Conservation (phyloP, 2,888 invertebrate genomes). For the Ophion costatus region DNA sequence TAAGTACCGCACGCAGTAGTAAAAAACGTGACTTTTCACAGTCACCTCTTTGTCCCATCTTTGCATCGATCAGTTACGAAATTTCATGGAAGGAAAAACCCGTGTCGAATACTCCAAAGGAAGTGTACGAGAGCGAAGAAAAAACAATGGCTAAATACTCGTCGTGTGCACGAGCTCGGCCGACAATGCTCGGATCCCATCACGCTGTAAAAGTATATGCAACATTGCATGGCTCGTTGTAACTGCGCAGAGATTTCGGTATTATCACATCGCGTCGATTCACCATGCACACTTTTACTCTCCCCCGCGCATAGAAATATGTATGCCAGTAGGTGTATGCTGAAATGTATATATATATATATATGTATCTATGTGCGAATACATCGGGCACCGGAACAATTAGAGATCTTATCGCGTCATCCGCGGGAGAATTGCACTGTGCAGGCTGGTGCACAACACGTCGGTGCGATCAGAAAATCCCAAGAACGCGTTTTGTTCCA, state of each 20-base stretch:
- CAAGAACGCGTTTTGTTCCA: conserved; percentile 55
- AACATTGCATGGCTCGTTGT: conserved; percentile 28
- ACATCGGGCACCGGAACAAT: conserved; percentile 71
- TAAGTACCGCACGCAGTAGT: too few species aligned
- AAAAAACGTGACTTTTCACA: too few species aligned
- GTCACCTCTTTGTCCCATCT: too few species aligned
- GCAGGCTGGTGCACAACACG: conserved; percentile 37
- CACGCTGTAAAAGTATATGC: conserved; percentile 8
- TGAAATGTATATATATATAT: background rate
- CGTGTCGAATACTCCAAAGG: background rate
- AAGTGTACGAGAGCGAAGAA: too few species aligned
- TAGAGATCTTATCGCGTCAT: conserved; percentile 75
- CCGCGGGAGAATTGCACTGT: conserved; percentile 62
- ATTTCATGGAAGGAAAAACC: background rate
- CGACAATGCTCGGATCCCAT: conserved; percentile 59
- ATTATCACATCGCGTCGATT: conserved; percentile 60
- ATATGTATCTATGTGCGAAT: background rate
- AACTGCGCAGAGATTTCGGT: conserved; percentile 32
- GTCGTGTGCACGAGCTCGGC: conserved; percentile 26
- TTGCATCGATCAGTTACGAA: background rate
- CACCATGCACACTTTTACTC: conserved; percentile 31
- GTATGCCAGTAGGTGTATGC: conserved; percentile 36
- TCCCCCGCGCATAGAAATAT: conserved; percentile 33
- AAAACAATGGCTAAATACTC: conserved; percentile 52
- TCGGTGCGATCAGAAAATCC: conserved; percentile 49